These are phyloP conservation scores for Ispidina picta DNA, from an alignment of 2,797 vertebrate species.

Conservation along the genomic window DNA sequence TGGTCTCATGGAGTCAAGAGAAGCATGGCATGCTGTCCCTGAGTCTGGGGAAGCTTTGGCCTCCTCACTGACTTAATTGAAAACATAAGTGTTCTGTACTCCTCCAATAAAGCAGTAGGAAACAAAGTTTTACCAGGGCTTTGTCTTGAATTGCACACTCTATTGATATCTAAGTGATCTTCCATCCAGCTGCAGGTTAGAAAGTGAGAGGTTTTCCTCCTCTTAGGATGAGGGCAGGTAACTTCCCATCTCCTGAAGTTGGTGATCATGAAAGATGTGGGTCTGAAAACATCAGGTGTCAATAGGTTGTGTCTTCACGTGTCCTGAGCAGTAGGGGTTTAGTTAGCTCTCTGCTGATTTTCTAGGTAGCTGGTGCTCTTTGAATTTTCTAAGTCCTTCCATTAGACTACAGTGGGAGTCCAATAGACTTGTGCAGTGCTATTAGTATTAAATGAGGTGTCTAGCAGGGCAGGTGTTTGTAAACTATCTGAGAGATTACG, in stretches of 20 bases:
- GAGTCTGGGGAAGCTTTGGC: background rate
- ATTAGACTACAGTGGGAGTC: background rate
- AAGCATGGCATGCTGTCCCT: background rate
- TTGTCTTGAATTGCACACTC: background rate
- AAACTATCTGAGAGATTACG: background rate
- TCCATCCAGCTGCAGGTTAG: background rate
- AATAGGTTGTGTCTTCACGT: background rate
- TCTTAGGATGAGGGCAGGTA: background rate
- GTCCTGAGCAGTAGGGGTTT: background rate
- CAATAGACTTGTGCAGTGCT: background rate
- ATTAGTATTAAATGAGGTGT: background rate
- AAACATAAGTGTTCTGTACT: background rate
- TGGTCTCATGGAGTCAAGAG: background rate
- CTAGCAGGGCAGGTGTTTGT: background rate
- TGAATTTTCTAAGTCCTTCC: background rate
- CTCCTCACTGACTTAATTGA: background rate
- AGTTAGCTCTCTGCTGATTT: background rate
- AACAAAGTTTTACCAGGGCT: background rate
- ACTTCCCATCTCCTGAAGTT: background rate
- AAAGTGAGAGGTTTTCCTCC: background rate
- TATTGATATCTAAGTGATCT: background rate
- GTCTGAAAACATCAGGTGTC: background rate
- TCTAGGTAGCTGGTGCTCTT: background rate
- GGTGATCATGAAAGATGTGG: background rate
- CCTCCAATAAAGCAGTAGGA: background rate